Evolutionary conservation across 1,140 invertebrate genomes (phyloP).

Genomic region (Trichonephila clavipes): DNA sequence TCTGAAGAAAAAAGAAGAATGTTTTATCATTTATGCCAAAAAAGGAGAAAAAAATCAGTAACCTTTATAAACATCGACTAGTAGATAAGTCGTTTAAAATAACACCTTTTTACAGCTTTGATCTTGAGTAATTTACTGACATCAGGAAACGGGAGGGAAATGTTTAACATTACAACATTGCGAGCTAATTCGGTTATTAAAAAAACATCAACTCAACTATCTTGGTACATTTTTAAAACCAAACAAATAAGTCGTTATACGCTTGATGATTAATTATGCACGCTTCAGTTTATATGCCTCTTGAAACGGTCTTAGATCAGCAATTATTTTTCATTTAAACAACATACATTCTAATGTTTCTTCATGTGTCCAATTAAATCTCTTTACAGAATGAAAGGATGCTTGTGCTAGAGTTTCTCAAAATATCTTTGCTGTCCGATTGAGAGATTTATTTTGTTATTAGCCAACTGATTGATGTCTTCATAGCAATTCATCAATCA

Average conservation of each 20-base stretch:
- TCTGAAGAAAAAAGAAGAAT: neutral
- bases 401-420: neutral
- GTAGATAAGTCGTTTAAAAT: neutral
- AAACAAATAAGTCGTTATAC: conserved; percentile 10
- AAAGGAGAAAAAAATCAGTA: neutral
- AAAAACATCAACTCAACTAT: conserved; percentile 16
- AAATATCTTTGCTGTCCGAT: conserved; percentile 19
- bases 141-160: neutral
- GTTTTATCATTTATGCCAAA: neutral
- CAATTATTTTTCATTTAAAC: conserved; percentile 35
- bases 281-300: conserved; percentile 14
- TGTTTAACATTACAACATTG: neutral
- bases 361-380: conserved; percentile 9
- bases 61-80: neutral
- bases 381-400: neutral
- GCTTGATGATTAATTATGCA: conserved; percentile 32
- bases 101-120: neutral
- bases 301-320: conserved; percentile 15
- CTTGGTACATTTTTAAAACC: neutral
- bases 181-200: neutral
- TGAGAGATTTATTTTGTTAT: neutral
- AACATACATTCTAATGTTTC: conserved; percentile 20
- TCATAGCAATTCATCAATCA: neutral
- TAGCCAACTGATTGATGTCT: neutral
- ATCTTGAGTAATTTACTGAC: conserved; percentile 2